A percentile compares a stretch with the other conserved stretches of the same genome.
phyloP scores from a whole-genome alignment of 2,113 vertebrate genomes.

The Hippoglossus stenolepis region DNA sequence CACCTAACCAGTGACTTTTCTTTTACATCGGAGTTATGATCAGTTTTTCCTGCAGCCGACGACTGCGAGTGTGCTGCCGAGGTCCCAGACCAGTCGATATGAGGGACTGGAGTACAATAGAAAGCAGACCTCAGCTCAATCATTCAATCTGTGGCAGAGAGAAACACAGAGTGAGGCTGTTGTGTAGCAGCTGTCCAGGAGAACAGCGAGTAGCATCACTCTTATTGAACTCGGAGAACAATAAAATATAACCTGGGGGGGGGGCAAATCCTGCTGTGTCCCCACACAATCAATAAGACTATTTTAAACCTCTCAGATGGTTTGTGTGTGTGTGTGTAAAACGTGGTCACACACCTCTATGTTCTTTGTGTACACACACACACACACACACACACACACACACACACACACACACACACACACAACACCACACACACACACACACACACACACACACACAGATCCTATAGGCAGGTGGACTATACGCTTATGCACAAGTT shows the following conservation, averaged over 20 bases:
- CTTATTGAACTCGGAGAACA: slow-evolving; percentile 78
- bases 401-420: neutral
- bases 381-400: neutral
- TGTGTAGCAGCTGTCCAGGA: slow-evolving; percentile 72
- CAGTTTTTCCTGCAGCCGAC: neutral
- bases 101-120: slow-evolving; percentile 62
- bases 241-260: slow-evolving; percentile 76
- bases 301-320: slow-evolving; percentile 68
- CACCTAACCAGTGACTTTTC: slow-evolving; percentile 23
- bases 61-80: slow-evolving; percentile 27
- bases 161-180: slow-evolving; percentile 65
- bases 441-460: neutral
- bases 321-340: slow-evolving; percentile 17
- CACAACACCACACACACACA: too few species aligned
- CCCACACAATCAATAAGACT: slow-evolving; percentile 71
- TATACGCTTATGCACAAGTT: neutral
- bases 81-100: slow-evolving; percentile 71
- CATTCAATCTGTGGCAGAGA: slow-evolving; percentile 69
- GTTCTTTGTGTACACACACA: neutral
- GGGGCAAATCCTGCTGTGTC: slow-evolving; percentile 63
- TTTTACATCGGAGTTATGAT: slow-evolving; percentile 41
- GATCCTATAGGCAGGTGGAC: neutral
- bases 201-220: slow-evolving; percentile 63
- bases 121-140: slow-evolving; percentile 73
- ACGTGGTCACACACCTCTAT: neutral